Conservation (phyloP, 2,888 invertebrate species). For the Leucophora obtusa region DNA sequence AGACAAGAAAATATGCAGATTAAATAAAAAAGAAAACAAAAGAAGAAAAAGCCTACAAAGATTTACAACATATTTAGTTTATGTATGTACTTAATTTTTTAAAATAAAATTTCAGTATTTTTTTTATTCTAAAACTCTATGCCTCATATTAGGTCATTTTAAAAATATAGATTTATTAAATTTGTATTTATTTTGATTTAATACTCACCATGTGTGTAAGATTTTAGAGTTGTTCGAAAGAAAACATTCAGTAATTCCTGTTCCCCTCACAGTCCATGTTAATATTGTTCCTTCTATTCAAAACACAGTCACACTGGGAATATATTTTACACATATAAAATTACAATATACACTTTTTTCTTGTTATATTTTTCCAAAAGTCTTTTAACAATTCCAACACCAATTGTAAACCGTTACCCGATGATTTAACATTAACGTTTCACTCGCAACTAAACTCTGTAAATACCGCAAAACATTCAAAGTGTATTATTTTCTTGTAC, state of each 20-base stretch:
- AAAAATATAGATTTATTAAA: not conserved
- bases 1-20: slow-evolving; percentile 17
- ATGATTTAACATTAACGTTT: slow-evolving; percentile 40
- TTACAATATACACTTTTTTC: slow-evolving; percentile 45
- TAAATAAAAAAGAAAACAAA: slow-evolving; percentile 4
- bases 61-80: not conserved
- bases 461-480: slow-evolving; percentile 44
- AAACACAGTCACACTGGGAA: slow-evolving; percentile 22
- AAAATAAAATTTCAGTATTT: slow-evolving; percentile 22
- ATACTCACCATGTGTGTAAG: slow-evolving; percentile 56
- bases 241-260: slow-evolving; percentile 54
- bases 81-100: not conserved
- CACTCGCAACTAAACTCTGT: slow-evolving; percentile 60
- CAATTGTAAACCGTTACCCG: slow-evolving; percentile 27
- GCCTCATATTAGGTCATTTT: not conserved
- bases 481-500: slow-evolving; percentile 39
- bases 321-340: slow-evolving; percentile 38
- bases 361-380: slow-evolving; percentile 35
- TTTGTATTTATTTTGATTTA: not conserved
- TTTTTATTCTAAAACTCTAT: not conserved
- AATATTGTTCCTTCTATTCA: slow-evolving; percentile 12
- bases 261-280: slow-evolving; percentile 39
- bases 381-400: slow-evolving; percentile 18
- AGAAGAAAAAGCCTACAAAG: slow-evolving; percentile 13
- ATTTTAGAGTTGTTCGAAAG: not conserved